Evolutionary conservation across 2,888 invertebrate genomes (phyloP), one percentile per base, ranked within the genome.

Genomic region (Macaria notata): DNA sequence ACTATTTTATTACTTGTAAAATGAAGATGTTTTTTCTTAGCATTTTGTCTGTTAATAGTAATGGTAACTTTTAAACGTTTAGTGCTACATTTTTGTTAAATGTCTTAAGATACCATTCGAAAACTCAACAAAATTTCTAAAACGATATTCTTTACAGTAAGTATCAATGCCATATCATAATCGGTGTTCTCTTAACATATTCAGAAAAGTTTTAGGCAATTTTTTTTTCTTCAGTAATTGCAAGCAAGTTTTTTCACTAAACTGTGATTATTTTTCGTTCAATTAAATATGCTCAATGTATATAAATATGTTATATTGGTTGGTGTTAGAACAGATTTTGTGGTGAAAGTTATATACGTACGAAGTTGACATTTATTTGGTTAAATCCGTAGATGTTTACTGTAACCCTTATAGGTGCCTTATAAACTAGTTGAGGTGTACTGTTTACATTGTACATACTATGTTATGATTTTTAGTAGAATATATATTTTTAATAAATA

Each of bases 391-490:
- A 65, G 61, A 55, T 59, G 53, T 65, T 48, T 8, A 49, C 57
- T 69, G 54, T 59, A 60, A 63, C 63, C 63, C 63, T 65, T 73
- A 78, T 81, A 82, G 83, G 88, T 88, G 88, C 89, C 87, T 88
- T 89, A 83, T 81, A 78, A 70, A 81, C 77, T 78, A 82, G 78
- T 80, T 75, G 75, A 82, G 86, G 86, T 88, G 88, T 87, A 86
- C 83, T 88, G 87, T 87, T 86, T 77, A 83, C 76, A 81, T 77
- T 88, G 87, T 90, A 89, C 83, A 87, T 89, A 90, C 80, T 81
- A 85, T 85, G 88, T 90, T 89, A 88, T 84, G 83, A 87, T 75
- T 82, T 82, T 82, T 83, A 73, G 78, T 86, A 84, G 83, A 83
- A 76, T 85, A 84, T 19, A 19, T 88, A 86, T 89, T 86, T 85